These are phyloP conservation scores for Catalaphyllia jardinei DNA, from an alignment of 64 coral and sea anemone species.

Conservation along the genomic window DNA sequence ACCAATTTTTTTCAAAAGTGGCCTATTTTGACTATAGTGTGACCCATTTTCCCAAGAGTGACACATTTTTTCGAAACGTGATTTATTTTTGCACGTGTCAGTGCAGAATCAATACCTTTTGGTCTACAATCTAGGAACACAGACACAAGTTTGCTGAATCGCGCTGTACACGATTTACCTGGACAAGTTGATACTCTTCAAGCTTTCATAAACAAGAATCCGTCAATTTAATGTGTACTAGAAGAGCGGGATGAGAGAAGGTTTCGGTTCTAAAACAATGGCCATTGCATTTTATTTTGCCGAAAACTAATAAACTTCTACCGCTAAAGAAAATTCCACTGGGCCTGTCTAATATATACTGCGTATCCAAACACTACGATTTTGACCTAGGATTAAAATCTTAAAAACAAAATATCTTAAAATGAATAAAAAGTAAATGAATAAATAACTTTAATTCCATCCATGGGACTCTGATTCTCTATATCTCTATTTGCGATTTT, in stretches of 20 bases:
- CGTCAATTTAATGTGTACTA: constrained; percentile 87
- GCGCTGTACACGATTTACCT: constrained; percentile 59
- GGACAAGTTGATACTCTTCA: constrained; percentile 63
- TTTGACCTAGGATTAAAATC: not conserved
- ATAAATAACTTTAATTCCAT: too few relatives aligned
- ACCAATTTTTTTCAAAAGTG: too few relatives aligned
- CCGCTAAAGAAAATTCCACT: constrained; percentile 34
- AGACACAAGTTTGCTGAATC: not conserved
- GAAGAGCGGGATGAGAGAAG: constrained; percentile 65
- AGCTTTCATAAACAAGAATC: constrained; percentile 86
- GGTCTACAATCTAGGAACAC: constrained; percentile 3
- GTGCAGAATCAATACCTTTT: constrained; percentile 33
- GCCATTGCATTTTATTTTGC: constrained; percentile 86
- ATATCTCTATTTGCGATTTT: too few relatives aligned
- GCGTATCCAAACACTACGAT: constrained; percentile 13
- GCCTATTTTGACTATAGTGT: too few relatives aligned
- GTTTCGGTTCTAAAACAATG: constrained; percentile 75
- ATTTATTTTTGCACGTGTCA: not conserved
- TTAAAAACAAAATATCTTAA: too few relatives aligned
- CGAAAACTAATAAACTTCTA: constrained; percentile 47
- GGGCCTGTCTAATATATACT: constrained; percentile 47
- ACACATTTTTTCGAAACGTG: too few relatives aligned
- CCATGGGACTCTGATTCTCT: too few relatives aligned
- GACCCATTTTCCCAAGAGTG: too few relatives aligned
- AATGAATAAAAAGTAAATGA: too few relatives aligned